Base-by-base conservation (phyloP, 2,888 invertebrate genomes). In the Orthosia gothica region DNA sequence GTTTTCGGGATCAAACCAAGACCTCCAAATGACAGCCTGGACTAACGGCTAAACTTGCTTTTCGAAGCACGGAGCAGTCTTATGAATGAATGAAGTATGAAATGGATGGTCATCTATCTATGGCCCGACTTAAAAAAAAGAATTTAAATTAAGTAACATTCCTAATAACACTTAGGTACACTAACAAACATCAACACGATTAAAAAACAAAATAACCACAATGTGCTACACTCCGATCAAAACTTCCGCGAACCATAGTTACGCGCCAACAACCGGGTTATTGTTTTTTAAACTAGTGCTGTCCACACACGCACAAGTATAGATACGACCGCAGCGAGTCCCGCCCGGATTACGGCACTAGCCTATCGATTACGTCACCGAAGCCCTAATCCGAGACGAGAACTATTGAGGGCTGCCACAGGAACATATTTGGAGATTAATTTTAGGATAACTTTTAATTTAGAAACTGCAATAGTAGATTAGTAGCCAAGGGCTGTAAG, bases 351-450 rank as follows among this genome's bases (percentile, higher is more conserved):
- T 86, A 87, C 76, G 65, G 77, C 83, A 86, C 87, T 83, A 85
- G 82, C 77, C 79, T 88, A 88, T 88, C 87, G 81, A 84, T 87
- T 88, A 85, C 86, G 83, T 79, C 82, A 83, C 77, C 74, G 86
- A 88, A 87, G 86, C 87, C 88, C 87, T 85, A 88, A 88, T 87
- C 83, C 86, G 70, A 78, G 74, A 57, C 79, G 63, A 83, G 64
- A 73, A 79, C 50, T 73, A 52, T 59, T 55, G 2, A 82, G 82
- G 82, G 82, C 52, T 82, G 83, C 3, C 83, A 52, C 67, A n/a
- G 1, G 18, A 50, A 49, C 20, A 59, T n/a, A 20, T 52, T 40
- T 20, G 1, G 11, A 26, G 40, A 63, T 70, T 16, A 57, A 52
- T 62, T 54, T 71, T 16, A 12, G 16, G 1, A 47, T 5, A n/a